phyloP scores from a whole-genome alignment of 92 coral and sea anemone genomes.

The Virgularia gustaviana region DNA sequence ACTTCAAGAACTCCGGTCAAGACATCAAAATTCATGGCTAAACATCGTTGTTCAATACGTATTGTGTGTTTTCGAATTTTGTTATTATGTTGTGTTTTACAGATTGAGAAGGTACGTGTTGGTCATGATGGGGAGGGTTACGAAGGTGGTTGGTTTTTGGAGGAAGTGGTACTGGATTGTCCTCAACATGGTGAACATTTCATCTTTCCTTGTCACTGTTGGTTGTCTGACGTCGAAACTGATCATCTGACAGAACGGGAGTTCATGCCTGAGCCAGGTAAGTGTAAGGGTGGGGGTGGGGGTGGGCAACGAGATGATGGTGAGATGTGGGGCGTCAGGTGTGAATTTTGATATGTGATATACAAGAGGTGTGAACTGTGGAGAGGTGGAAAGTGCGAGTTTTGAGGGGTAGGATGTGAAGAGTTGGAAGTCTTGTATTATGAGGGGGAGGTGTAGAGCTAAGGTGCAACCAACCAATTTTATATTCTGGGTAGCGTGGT shows the following conservation, averaged over 20 bases:
- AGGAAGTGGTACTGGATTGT: constrained; percentile 86
- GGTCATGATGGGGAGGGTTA: constrained; percentile 90
- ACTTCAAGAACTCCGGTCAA: too few relatives aligned
- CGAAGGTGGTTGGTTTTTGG: constrained; percentile 84
- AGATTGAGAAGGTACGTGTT: constrained; percentile 83
- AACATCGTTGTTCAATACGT: background rate
- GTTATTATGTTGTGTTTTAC: background rate
- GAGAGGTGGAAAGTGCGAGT: too few relatives aligned
- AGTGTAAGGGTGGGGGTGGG: too few relatives aligned
- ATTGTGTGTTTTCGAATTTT: background rate
- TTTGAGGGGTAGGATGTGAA: too few relatives aligned
- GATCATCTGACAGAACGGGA: constrained; percentile 67
- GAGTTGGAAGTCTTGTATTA: background rate
- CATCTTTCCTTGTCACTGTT: constrained; percentile 81
- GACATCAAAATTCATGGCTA: too few relatives aligned
- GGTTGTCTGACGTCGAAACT: constrained; percentile 79
- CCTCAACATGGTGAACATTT: constrained; percentile 90
- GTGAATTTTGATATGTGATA: too few relatives aligned
- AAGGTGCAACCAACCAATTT: background rate
- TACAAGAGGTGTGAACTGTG: too few relatives aligned
- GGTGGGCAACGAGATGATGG: too few relatives aligned
- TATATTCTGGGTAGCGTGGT: too few relatives aligned
- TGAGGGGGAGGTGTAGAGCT: background rate
- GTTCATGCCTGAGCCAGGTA: constrained; percentile 61
- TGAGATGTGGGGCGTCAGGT: background rate